phyloP scores from a whole-genome alignment of 2,113 vertebrate genomes.

The Tinamus guttatus region DNA sequence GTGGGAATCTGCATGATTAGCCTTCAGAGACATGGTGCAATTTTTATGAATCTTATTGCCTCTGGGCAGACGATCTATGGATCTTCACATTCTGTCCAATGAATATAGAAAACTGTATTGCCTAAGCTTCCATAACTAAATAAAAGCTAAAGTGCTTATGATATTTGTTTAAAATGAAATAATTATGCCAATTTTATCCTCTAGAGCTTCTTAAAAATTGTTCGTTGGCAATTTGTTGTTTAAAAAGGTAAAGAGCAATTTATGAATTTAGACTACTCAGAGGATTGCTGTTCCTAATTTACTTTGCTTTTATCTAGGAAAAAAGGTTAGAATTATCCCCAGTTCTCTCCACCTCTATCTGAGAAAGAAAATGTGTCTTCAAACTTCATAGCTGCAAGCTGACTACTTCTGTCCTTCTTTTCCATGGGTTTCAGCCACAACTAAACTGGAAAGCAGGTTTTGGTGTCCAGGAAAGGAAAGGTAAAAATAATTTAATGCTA shows the following conservation, averaged over 20 bases:
- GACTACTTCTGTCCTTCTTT: not conserved
- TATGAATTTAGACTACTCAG: not conserved
- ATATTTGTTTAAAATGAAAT: conserved; percentile 21
- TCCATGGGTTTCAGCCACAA: not conserved
- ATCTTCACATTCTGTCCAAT: not conserved
- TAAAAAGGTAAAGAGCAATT: not conserved
- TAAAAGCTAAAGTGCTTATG: not conserved
- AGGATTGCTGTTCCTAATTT: not conserved
- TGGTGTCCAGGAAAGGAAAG: not conserved
- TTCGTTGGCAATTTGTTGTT: not conserved
- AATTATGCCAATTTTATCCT: not conserved
- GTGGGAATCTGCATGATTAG: not conserved
- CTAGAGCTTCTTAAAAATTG: not conserved
- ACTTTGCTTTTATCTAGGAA: not conserved
- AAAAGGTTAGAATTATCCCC: not conserved
- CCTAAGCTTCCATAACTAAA: not conserved
- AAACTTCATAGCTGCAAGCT: not conserved
- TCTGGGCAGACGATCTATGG: not conserved
- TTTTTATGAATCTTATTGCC: not conserved
- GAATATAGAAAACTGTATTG: not conserved
- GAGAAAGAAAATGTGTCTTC: not conserved
- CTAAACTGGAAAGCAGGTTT: not conserved
- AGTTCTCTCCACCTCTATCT: not conserved
- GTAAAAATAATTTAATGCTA: not conserved
- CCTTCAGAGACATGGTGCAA: not conserved